Percentiles rank a stretch among this genome's conserved stretches.
phyloP scores from a whole-genome alignment of 2,113 vertebrate genomes.

The Raphicerus campestris region DNA sequence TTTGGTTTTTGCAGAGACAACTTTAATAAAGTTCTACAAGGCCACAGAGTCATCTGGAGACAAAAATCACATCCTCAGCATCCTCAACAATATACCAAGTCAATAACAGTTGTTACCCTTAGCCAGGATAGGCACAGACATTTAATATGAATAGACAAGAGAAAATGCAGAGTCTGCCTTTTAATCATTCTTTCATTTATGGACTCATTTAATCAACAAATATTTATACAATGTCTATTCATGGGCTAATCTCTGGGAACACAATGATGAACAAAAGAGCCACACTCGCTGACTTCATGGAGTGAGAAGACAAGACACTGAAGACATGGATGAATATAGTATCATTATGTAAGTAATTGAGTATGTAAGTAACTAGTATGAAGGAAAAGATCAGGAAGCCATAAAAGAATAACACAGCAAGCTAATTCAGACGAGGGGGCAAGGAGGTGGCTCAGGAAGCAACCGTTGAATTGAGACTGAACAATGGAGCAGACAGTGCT shows the following conservation, averaged over 20 bases:
- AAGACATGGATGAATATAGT: neutral
- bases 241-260: neutral
- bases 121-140: neutral
- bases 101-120: neutral
- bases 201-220: neutral
- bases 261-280: neutral
- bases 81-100: neutral
- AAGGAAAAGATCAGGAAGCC: neutral
- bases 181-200: neutral
- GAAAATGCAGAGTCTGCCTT: neutral
- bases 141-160: neutral
- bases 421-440: neutral
- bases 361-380: neutral
- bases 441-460: neutral
- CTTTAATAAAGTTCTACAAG: conserved; percentile 41
- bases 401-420: neutral
- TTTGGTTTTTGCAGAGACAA: conserved; percentile 14
- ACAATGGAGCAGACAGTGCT: neutral
- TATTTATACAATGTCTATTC: neutral
- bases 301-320: neutral
- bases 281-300: neutral
- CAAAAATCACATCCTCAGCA: neutral
- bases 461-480: neutral
- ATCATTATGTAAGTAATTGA: neutral
- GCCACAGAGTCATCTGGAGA: neutral